Conservation (phyloP, 2,888 invertebrate genomes). For the Drosophila fulvimacula region DNA sequence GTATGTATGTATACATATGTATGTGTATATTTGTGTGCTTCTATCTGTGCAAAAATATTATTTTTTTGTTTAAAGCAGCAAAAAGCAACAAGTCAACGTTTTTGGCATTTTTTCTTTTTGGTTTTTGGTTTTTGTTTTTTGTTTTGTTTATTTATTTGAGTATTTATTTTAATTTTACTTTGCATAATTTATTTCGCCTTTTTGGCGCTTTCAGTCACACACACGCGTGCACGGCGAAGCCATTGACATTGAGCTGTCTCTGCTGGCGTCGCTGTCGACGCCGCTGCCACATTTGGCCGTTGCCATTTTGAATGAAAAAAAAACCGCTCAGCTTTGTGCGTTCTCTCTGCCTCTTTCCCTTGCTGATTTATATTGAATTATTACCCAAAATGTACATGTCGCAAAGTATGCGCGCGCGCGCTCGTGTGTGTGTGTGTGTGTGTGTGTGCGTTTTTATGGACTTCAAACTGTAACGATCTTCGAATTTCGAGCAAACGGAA, state of each 20-base stretch:
- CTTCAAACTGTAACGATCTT: slow-evolving; percentile 68
- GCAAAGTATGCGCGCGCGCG: too few species aligned
- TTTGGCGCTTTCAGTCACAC: slow-evolving; percentile 43
- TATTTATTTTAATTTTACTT: slow-evolving; percentile 50
- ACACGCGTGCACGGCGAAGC: slow-evolving; percentile 39
- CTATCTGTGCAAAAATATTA: slow-evolving; percentile 4
- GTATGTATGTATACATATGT: not conserved
- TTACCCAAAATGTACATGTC: slow-evolving; percentile 69
- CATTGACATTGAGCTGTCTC: slow-evolving; percentile 76
- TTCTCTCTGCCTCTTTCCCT: slow-evolving; percentile 18
- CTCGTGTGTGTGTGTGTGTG: slow-evolving; percentile 12
- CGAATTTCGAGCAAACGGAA: slow-evolving; percentile 64
- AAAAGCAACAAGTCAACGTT: slow-evolving; percentile 47
- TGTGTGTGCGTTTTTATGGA: slow-evolving; percentile 38
- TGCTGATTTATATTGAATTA: slow-evolving; percentile 52
- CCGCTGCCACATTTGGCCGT: slow-evolving; percentile 69
- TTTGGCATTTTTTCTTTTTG: slow-evolving; percentile 43
- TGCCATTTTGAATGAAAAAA: slow-evolving; percentile 66
- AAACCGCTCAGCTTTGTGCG: slow-evolving; percentile 22
- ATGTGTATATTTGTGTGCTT: not conserved
- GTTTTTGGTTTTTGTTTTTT: slow-evolving; percentile 48
- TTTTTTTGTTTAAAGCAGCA: not conserved
- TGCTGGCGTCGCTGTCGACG: slow-evolving; percentile 34
- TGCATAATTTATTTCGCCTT: slow-evolving; percentile 66
- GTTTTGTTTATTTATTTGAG: slow-evolving; percentile 7